phyloP scores from a whole-genome alignment of 2,888 invertebrate genomes.

The Ligdia adustata region DNA sequence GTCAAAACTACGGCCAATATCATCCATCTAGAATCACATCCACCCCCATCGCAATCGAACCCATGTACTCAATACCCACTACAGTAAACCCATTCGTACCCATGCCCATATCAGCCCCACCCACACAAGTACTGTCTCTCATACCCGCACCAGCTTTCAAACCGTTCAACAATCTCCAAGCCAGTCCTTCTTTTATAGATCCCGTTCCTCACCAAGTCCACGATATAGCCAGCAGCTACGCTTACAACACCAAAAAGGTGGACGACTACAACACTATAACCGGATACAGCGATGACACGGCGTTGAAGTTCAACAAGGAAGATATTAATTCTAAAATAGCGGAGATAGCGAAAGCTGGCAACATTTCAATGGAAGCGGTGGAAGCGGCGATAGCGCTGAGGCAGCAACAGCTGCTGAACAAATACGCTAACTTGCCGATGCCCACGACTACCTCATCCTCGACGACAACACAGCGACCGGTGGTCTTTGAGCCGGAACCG shows the following conservation, averaged over 20 bases:
- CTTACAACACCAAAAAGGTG: slow-evolving; percentile 74
- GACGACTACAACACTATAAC: slow-evolving; percentile 78
- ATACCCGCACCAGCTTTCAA: slow-evolving; percentile 69
- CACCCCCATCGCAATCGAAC: slow-evolving; percentile 61
- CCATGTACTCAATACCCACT: slow-evolving; percentile 79
- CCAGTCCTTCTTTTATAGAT: slow-evolving; percentile 79
- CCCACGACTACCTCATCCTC: slow-evolving; percentile 77
- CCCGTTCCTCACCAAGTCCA: slow-evolving; percentile 75
- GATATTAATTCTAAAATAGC: slow-evolving; percentile 77
- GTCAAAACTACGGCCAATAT: slow-evolving; percentile 53
- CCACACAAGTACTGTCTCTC: slow-evolving; percentile 63
- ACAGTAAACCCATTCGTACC: slow-evolving; percentile 83
- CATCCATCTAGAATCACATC: slow-evolving; percentile 57
- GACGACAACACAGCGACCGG: slow-evolving; percentile 50
- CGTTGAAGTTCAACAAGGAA: slow-evolving; percentile 70
- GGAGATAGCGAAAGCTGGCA: slow-evolving; percentile 87
- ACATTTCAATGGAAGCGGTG: slow-evolving; percentile 90
- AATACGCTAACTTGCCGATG: slow-evolving; percentile 77
- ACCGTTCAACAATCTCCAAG: slow-evolving; percentile 55
- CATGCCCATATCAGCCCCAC: slow-evolving; percentile 54
- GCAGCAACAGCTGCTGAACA: slow-evolving; percentile 87
- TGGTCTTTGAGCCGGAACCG: slow-evolving; percentile 68
- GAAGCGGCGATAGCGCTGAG: slow-evolving; percentile 89
- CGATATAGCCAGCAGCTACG: slow-evolving; percentile 62
- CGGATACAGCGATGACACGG: slow-evolving; percentile 74